These are phyloP conservation scores for Tragelaphus strepsiceros DNA, from an alignment of 2,113 vertebrate genomes.

Conservation along the genomic window DNA sequence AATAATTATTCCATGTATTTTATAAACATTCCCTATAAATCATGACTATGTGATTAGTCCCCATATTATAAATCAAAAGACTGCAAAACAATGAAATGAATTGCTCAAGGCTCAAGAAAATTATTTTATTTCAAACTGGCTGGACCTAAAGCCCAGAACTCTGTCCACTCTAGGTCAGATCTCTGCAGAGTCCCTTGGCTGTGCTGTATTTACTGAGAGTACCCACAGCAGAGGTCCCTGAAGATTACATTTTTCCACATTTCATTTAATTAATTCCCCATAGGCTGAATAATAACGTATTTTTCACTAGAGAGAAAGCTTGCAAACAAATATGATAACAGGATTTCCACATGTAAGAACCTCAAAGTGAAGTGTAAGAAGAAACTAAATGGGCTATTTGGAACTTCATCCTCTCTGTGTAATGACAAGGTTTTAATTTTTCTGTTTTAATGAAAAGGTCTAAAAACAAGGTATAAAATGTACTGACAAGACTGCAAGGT, in stretches of 20 bases:
- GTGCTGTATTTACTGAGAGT: conserved; percentile 39
- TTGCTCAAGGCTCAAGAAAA: conserved; percentile 19
- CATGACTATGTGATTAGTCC: not conserved
- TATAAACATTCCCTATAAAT: conserved; percentile 2
- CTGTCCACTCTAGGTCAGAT: not conserved
- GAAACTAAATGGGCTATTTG: not conserved
- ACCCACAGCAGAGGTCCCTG: conserved; percentile 27
- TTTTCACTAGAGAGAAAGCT: conserved; percentile 59
- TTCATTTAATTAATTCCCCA: conserved; percentile 67
- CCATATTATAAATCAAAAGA: conserved; percentile 17
- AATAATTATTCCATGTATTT: not conserved
- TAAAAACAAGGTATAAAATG: not conserved
- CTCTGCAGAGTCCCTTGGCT: conserved; percentile 21
- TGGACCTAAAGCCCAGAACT: not conserved
- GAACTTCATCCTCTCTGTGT: not conserved
- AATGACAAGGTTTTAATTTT: not conserved
- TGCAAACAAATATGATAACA: conserved; percentile 59
- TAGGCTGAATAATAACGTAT: conserved; percentile 27
- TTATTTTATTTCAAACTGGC: not conserved
- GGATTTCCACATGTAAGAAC: conserved; percentile 24
- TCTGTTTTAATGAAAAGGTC: not conserved
- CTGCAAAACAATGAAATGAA: not conserved
- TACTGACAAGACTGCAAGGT: not conserved
- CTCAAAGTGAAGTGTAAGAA: not conserved
- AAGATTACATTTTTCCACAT: conserved; percentile 67